Evolutionary conservation across 2,113 vertebrate genomes (phyloP), one percentile per base, ranked within the genome.

Genomic region (Noturus placidus): DNA sequence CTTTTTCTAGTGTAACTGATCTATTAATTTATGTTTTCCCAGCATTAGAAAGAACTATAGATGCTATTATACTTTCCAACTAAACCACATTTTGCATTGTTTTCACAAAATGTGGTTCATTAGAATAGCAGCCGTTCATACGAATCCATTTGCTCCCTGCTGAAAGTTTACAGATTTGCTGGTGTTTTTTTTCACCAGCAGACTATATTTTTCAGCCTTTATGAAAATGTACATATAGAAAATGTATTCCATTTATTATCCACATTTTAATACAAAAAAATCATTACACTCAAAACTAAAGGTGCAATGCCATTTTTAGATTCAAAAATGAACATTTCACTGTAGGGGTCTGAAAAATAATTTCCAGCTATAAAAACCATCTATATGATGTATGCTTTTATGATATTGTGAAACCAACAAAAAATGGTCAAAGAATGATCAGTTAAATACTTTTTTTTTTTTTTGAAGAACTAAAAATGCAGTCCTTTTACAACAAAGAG

Each of bases 151-250:
- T 67, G 8, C 63, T 38, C 76, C n/a, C 30, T 46, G 27, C 25
- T 57, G 27, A 59, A 65, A 15, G 56, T 86, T 86, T 65, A 52
- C 57, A 86, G 46, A 86, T 86, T 78, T 52, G 35, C 57, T 77
- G 67, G 63, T 84, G 46, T 38, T 63, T 86, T 74, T 46, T 59
- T 50, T 52, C 22, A 70, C n/a, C 65, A 50, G 35, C 56, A 65
- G 25, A 8, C 69, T 85, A 20, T 77, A 63, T 63, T 61, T 30
- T 85, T n/a, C 22, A 30, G 38, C 35, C 33, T 74, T 74, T 74
- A n/a, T 50, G 5, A 86, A 25, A 79, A 20, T 22, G 1, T 17
- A 25, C 85, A 67, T 35, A 82, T 25, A 82, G 56, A 42, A 35
- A 35, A 80, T 33, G 13, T 80, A 3, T 78, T 33, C 35, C 4